phyloP scores from a whole-genome alignment of 2,797 vertebrate genomes.

The Coregonus suidteri region DNA sequence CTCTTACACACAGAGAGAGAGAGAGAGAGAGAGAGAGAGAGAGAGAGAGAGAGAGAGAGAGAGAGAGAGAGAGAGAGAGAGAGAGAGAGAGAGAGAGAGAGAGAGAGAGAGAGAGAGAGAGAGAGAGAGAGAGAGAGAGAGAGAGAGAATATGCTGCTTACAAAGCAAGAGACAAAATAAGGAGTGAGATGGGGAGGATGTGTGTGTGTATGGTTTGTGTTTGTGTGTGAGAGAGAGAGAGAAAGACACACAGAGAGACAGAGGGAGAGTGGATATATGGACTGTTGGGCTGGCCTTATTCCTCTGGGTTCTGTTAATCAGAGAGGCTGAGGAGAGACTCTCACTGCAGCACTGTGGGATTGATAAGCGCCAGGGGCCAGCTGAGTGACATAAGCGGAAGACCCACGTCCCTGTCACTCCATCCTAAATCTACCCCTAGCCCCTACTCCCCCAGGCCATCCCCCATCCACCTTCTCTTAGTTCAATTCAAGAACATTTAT shows the following conservation, averaged over 20 bases:
- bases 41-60: neutral
- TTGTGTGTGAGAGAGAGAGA: too few relatives aligned
- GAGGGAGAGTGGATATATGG: neutral
- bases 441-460: too few relatives aligned
- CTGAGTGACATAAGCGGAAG: constrained; percentile 4
- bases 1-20: constrained; percentile 52
- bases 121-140: neutral
- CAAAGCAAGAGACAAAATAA: neutral
- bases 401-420: neutral
- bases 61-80: constrained; percentile 25
- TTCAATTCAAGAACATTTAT: neutral
- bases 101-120: constrained; percentile 24
- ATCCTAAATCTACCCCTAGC: neutral
- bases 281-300: neutral
- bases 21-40: constrained; percentile 12
- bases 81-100: neutral
- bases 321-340: constrained; percentile 7
- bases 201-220: too few relatives aligned
- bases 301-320: neutral
- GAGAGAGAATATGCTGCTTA: neutral
- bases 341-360: neutral
- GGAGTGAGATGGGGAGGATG: neutral
- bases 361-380: neutral
- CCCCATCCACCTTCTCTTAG: neutral
- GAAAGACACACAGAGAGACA: neutral